Percentiles rank a stretch among this genome's conserved stretches.
Conservation (phyloP, 2,797 vertebrate genomes). For the Denticeps clupeoides region DNA sequence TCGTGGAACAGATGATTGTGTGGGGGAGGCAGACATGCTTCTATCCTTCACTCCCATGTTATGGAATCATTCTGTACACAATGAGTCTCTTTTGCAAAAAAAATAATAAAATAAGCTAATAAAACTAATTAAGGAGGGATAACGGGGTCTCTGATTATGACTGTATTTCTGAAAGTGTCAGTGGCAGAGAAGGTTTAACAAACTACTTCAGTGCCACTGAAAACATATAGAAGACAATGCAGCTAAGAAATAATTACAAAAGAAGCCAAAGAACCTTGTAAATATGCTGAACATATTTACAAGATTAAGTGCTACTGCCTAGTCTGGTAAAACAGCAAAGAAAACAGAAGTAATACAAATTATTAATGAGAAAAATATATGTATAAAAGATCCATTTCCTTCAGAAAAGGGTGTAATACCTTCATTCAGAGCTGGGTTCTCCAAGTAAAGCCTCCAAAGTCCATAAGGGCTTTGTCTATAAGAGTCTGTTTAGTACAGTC, state of each 20-base stretch:
- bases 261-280: constrained; percentile 14
- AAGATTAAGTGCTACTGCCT: constrained; percentile 47
- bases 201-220: constrained; percentile 31
- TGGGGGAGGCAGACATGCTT: no score
- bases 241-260: constrained; percentile 33
- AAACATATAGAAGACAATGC: constrained; percentile 22
- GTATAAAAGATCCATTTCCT: constrained; percentile 13
- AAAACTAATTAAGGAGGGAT: no score
- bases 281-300: constrained; percentile 33
- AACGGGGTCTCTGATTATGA: no score
- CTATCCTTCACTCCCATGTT: no score
- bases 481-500: no score
- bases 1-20: no score
- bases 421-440: constrained; percentile 48
- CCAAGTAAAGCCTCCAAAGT: background rate
- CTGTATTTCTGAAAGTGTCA: no score
- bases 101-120: no score
- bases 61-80: no score
- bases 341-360: constrained; percentile 20
- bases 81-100: no score
- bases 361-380: constrained; percentile 28
- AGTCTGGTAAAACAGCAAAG: constrained; percentile 21
- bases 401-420: constrained; percentile 37
- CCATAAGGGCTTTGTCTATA: no score
- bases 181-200: no score